Conservation (phyloP, 1,140 invertebrate genomes). For the Drosophila asahinai region DNA sequence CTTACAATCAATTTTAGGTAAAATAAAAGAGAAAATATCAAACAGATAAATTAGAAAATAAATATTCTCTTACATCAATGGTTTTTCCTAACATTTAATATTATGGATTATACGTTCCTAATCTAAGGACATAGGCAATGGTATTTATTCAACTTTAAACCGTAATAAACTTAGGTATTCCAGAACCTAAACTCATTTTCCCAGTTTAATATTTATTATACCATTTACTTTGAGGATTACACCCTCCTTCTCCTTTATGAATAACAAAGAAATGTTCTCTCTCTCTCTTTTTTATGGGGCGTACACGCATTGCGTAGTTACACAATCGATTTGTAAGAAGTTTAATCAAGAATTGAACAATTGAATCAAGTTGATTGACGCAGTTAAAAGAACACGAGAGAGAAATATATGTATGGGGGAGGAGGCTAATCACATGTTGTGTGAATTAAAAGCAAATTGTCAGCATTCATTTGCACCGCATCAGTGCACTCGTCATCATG, state of each 20-base stretch:
- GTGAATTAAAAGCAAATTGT: conserved; percentile 62
- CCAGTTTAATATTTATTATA: not conserved
- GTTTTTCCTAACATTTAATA: too few species aligned
- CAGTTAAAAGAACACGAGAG: conserved; percentile 29
- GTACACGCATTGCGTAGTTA: conserved; percentile 36
- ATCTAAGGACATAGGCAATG: not conserved
- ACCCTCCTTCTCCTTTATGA: not conserved
- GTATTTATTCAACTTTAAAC: too few species aligned
- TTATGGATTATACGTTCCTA: too few species aligned
- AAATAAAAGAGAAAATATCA: not conserved
- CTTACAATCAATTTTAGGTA: not conserved
- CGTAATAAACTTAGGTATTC: too few species aligned
- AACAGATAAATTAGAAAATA: not conserved
- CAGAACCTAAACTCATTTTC: not conserved
- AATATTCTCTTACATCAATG: not conserved
- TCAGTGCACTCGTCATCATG: conserved; percentile 36
- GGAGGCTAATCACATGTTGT: conserved; percentile 49
- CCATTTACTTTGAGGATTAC: too few species aligned
- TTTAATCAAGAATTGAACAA: conserved; percentile 56
- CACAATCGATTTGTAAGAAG: conserved; percentile 50
- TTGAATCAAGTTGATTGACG: conserved; percentile 55
- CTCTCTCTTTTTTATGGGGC: not conserved
- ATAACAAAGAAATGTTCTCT: not conserved
- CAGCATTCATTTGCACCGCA: conserved; percentile 47
- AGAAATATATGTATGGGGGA: conserved; percentile 9